phyloP scores from a whole-genome alignment of 1,140 invertebrate genomes.

The Zaprionus tsacasi region DNA sequence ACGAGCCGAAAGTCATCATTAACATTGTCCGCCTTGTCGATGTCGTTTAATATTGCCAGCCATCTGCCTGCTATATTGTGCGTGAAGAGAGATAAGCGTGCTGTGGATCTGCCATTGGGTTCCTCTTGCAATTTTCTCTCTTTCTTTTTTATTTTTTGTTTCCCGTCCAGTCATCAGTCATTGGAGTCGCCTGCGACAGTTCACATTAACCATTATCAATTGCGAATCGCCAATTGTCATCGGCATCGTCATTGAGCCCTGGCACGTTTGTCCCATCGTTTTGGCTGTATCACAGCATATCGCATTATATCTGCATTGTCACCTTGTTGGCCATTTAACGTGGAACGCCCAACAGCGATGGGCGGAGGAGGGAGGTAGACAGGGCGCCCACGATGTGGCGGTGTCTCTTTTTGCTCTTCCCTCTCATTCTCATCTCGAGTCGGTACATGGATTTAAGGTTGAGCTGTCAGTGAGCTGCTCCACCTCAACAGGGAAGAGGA shows the following conservation, averaged over 20 bases:
- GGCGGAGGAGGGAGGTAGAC: neutral
- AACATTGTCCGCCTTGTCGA: conserved; percentile 24
- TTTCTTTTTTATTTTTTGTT: neutral
- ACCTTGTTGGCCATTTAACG: conserved; percentile 79
- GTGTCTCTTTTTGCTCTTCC: too few relatives aligned
- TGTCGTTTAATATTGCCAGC: conserved; percentile 52
- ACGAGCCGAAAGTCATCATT: conserved; percentile 23
- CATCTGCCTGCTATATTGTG: conserved; percentile 67
- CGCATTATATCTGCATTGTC: conserved; percentile 80
- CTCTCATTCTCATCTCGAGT: neutral
- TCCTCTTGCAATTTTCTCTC: neutral
- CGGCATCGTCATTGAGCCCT: conserved; percentile 23
- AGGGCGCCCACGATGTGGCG: neutral
- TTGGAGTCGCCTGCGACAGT: conserved; percentile 43
- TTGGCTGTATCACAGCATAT: conserved; percentile 57
- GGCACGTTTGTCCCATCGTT: conserved; percentile 50
- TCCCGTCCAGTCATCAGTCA: conserved; percentile 43
- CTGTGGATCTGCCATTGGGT: conserved; percentile 18
- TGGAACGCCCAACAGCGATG: conserved; percentile 34
- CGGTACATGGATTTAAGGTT: conserved; percentile 28
- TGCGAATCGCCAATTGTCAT: conserved; percentile 58
- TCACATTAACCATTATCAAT: conserved; percentile 72
- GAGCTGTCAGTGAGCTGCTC: conserved; percentile 3
- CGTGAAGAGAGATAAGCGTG: conserved; percentile 73
- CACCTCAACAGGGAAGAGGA: neutral